Percentiles rank a stretch among this genome's conserved stretches.
Conservation (phyloP, 2,113 vertebrate species). For the Cnemophilus loriae region DNA sequence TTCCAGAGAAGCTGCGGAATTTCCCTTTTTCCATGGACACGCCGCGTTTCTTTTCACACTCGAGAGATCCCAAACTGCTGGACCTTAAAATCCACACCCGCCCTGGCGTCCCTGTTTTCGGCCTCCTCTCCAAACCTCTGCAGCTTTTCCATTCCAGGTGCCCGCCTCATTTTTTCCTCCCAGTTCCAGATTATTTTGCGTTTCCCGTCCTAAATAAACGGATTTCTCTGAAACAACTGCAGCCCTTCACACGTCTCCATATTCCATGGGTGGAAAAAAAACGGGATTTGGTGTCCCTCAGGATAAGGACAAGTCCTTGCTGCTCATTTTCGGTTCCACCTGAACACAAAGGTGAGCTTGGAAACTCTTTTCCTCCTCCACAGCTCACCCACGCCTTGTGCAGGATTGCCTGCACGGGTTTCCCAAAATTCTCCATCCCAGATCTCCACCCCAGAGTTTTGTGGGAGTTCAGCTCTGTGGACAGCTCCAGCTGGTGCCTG, state of each 20-base stretch:
- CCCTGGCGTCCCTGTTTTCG: neutral
- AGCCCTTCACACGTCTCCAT: accelerated
- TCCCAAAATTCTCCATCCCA: neutral
- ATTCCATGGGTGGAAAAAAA: neutral
- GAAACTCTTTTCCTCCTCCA: neutral
- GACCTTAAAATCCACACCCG: neutral
- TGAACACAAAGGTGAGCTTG: neutral
- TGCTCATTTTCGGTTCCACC: neutral
- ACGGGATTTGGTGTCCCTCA: neutral
- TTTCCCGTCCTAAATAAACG: neutral
- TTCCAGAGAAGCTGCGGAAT: neutral
- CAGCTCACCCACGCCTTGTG: neutral
- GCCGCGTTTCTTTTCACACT: neutral
- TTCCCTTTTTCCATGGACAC: neutral
- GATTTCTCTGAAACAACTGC: neutral
- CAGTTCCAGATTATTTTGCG: neutral
- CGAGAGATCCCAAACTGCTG: neutral
- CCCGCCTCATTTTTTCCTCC: neutral
- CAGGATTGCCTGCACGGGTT: neutral
- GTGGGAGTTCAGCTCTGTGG: neutral
- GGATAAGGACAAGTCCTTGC: neutral
- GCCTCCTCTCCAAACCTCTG: neutral
- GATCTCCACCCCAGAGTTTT: neutral
- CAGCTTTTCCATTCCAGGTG: neutral
- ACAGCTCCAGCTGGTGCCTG: too few species aligned